Base-by-base conservation (phyloP, 2,113 vertebrate genomes). In the Hyaena hyaena region DNA sequence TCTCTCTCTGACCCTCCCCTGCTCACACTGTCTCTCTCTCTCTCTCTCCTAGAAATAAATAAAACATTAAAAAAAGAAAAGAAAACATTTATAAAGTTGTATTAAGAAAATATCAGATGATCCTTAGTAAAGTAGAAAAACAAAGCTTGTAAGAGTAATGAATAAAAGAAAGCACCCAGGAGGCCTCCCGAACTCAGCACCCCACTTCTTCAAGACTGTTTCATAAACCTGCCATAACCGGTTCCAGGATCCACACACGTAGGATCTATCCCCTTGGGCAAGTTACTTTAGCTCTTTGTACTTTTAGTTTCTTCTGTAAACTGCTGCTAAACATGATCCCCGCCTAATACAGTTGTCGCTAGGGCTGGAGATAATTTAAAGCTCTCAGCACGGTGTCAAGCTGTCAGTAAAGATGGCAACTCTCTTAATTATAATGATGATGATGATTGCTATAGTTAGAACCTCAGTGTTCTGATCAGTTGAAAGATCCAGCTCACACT, bases 51-150 rank as follows among this genome's bases (percentile, higher is more conserved):
- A 39, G 39, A 39, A 39, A 39, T 39, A 39, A 39, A 39, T 39
- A 39, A 39, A 39, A 39, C 39, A 39, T 39, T 39, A 39, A 39
- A 39, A 39, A 3, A 39, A 39, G 39, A 39, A 39, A 87, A 90
- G 35, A 21, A 69, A 80, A 3, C 28, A 55, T 61, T 87, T 88
- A 73, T 28, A 76, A 82, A 92, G n/a, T 17, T 50, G 43, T n/a
- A n/a, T 81, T 94, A n/a, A 90, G 71, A 91, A 83, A 63, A 63
- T 0, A 77, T 8, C 10, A 53, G n/a, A 63, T 68, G 66, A 33
- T 82, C 66, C 48, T 92, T 92, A 81, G 35, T 76, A 35, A 95
- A 96, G 12, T 21, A 53, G 14, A 94, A 92, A 93, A 69, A 55
- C 12, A 50, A 89, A 83, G 21, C 53, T 43, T 85, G 63, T 85